Conservation (phyloP, 2,113 vertebrate genomes). For the Mustela lutreola region DNA sequence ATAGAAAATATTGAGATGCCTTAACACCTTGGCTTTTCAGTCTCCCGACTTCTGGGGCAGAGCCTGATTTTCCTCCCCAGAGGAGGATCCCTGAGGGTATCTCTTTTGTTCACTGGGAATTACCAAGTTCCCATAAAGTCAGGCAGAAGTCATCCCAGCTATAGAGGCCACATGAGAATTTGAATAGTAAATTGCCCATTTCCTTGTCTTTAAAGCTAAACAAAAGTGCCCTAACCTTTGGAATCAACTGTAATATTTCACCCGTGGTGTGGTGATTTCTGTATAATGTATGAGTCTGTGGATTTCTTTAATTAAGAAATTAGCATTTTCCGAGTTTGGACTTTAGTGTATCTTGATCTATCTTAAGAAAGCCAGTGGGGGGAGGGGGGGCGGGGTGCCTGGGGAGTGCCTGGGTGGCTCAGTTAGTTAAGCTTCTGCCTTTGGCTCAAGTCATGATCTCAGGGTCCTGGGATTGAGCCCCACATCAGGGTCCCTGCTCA, state of each 20-base stretch:
- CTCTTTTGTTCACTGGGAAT: constrained; percentile 44
- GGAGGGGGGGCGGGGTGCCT: neutral
- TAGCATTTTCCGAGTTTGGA: constrained; percentile 82
- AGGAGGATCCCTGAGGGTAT: neutral
- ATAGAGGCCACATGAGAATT: constrained; percentile 49
- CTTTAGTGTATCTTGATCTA: constrained; percentile 84
- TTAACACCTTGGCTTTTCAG: neutral
- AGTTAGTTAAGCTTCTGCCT: too few relatives aligned
- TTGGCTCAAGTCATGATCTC: too few relatives aligned
- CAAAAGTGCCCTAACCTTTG: constrained; percentile 77
- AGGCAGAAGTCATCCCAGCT: constrained; percentile 5
- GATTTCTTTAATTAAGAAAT: constrained; percentile 81
- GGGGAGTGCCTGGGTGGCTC: too few relatives aligned
- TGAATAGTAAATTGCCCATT: constrained; percentile 63
- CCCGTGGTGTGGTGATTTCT: constrained; percentile 6
- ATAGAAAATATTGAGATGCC: neutral
- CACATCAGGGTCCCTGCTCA: too few relatives aligned
- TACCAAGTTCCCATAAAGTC: neutral
- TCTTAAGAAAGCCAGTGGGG: constrained; percentile 76
- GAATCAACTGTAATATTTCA: constrained; percentile 78
- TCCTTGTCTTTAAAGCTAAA: constrained; percentile 60
- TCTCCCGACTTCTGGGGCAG: neutral
- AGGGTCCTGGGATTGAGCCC: too few relatives aligned
- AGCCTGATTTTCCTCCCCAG: neutral
- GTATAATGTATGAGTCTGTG: constrained; percentile 75